Evolutionary conservation across 2,113 vertebrate genomes (phyloP).

Genomic region (Macaca nemestrina): DNA sequence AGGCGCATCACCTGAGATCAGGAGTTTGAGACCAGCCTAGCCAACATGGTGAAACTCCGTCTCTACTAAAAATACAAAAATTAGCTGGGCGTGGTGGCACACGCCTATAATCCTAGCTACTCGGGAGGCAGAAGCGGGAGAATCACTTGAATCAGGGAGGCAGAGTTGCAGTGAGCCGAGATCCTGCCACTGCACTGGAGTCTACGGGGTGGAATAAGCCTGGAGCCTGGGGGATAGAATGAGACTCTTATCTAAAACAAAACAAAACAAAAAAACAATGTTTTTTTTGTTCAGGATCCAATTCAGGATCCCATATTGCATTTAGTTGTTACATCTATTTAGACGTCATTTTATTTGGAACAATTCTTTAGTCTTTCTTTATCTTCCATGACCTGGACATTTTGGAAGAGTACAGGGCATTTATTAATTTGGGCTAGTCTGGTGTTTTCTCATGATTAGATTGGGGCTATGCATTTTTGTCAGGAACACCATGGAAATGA

Average conservation of each 20-base stretch:
- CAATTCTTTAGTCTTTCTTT: background rate
- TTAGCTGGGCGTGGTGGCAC: too few relatives aligned
- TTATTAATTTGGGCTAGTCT: background rate
- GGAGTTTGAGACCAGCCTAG: background rate
- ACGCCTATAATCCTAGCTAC: too few relatives aligned
- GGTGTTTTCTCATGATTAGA: conserved; percentile 43
- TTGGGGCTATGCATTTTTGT: background rate
- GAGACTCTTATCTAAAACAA: too few relatives aligned
- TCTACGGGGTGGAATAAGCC: too few relatives aligned
- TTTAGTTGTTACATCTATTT: background rate
- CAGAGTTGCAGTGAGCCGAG: too few relatives aligned
- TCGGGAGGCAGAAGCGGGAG: too few relatives aligned
- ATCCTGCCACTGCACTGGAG: too few relatives aligned
- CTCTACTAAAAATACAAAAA: too few relatives aligned
- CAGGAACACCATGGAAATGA: conserved; percentile 9
- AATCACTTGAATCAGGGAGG: too few relatives aligned
- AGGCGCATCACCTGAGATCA: too few relatives aligned
- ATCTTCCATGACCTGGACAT: background rate
- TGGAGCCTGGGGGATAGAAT: too few relatives aligned
- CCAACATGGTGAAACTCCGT: background rate
- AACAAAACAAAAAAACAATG: too few relatives aligned
- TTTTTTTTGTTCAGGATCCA: background rate
- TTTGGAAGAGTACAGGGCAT: background rate
- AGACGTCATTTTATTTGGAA: background rate
- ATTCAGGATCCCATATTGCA: background rate